Percentiles rank a stretch among this genome's conserved stretches.
Conservation (phyloP, 2,113 vertebrate genomes). For the Protobothrops mucrosquamatus region DNA sequence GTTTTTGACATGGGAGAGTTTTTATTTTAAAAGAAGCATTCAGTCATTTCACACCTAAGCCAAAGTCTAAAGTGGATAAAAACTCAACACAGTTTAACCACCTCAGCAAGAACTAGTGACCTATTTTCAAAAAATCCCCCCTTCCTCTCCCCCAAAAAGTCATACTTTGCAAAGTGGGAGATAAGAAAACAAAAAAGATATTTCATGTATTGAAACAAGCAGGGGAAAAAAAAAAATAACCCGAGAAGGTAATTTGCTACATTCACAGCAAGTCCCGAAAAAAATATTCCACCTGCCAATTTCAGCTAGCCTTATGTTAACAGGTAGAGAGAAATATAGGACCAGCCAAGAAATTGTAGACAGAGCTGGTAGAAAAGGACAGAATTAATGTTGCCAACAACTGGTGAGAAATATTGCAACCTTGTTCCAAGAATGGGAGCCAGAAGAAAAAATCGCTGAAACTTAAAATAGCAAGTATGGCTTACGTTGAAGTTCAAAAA, state of each 20-base stretch:
- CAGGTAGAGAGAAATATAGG: neutral
- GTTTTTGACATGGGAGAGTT: neutral
- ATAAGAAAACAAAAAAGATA: neutral
- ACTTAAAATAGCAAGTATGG: neutral
- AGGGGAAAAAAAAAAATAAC: neutral
- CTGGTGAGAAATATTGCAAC: neutral
- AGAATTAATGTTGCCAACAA: neutral
- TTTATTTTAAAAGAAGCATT: neutral
- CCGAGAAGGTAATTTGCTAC: neutral
- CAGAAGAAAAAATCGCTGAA: constrained; percentile 24
- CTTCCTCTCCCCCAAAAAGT: neutral
- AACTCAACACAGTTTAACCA: neutral
- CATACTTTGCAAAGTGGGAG: neutral
- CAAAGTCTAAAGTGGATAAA: neutral
- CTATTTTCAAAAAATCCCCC: neutral
- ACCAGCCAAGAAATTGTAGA: rapidly evolving
- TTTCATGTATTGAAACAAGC: neutral
- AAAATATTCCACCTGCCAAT: neutral
- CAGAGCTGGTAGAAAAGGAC: neutral
- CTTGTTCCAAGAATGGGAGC: neutral
- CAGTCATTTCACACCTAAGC: neutral
- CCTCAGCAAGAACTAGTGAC: neutral
- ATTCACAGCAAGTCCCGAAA: rapidly evolving
- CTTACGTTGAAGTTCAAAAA: neutral
- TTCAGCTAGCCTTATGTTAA: neutral